Evolutionary conservation across 2,113 vertebrate genomes (phyloP).

Genomic region (Ancistrus triradiatus): DNA sequence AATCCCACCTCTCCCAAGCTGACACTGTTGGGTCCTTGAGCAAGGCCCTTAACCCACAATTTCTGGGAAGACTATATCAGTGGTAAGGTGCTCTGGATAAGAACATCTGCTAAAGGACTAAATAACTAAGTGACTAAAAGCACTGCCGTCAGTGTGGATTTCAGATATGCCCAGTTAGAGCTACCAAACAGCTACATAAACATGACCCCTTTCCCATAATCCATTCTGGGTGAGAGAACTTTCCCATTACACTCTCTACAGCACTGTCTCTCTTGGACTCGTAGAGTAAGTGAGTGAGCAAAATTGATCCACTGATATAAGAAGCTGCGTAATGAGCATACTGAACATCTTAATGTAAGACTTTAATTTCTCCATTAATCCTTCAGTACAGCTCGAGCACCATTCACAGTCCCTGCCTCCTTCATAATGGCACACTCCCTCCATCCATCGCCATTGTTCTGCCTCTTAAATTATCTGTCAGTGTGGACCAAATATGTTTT

Average conservation of each 20-base stretch:
- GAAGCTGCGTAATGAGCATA: constrained; percentile 69
- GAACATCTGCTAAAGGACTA: too few relatives aligned
- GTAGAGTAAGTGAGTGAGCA: constrained; percentile 48
- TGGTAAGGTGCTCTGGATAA: too few relatives aligned
- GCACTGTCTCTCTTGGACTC: constrained; percentile 21
- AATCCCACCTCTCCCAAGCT: too few relatives aligned
- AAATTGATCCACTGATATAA: constrained; percentile 66
- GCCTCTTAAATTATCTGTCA: constrained; percentile 52
- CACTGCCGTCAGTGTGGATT: too few relatives aligned
- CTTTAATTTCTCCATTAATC: constrained; percentile 70
- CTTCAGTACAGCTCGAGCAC: constrained; percentile 70
- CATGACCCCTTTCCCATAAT: neutral
- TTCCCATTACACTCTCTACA: constrained; percentile 20
- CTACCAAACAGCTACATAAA: too few relatives aligned
- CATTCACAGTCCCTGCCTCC: constrained; percentile 57
- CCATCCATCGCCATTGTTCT: constrained; percentile 58
- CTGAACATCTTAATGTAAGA: constrained; percentile 74
- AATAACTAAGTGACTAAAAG: too few relatives aligned
- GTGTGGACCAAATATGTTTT: constrained; percentile 52
- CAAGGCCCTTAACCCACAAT: too few relatives aligned
- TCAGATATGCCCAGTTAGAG: too few relatives aligned
- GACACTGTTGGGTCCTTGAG: too few relatives aligned
- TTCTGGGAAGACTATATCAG: too few relatives aligned
- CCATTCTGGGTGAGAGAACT: neutral
- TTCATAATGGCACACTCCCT: constrained; percentile 51